These are phyloP conservation scores for Tyria jacobaeae DNA, from an alignment of 2,888 invertebrate species.

Conservation along the genomic window DNA sequence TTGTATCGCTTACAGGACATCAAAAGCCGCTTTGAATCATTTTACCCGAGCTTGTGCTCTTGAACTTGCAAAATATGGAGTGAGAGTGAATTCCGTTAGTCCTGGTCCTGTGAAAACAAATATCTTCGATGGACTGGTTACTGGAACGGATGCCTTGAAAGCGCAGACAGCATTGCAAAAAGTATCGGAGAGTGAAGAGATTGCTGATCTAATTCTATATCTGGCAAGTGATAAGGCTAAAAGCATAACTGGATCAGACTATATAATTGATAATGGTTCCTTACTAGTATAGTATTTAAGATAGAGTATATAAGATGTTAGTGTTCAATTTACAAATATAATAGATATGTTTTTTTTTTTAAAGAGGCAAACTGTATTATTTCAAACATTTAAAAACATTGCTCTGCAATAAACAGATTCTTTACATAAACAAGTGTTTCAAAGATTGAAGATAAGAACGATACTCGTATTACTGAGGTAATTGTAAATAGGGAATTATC, in stretches of 20 bases:
- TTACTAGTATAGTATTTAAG: conserved; percentile 4
- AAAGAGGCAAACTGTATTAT: neutral
- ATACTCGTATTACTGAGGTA: too few species aligned
- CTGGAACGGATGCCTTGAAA: neutral
- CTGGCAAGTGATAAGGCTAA: conserved; percentile 56
- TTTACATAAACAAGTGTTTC: neutral
- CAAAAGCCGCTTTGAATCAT: conserved; percentile 91
- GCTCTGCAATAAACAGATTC: neutral
- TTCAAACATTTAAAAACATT: neutral
- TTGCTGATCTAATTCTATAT: conserved; percentile 55
- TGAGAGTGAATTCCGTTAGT: conserved; percentile 90
- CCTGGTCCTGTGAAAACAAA: conserved; percentile 89
- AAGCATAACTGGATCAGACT: conserved; percentile 51
- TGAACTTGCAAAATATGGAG: conserved; percentile 85
- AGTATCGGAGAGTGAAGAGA: conserved; percentile 61
- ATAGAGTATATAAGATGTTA: too few species aligned
- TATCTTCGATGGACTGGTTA: conserved; percentile 23
- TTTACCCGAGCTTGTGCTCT: conserved; percentile 90
- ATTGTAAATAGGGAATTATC: neutral
- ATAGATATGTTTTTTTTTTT: neutral
- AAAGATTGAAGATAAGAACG: neutral
- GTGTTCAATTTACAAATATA: conserved; percentile 34
- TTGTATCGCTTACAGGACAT: conserved; percentile 85
- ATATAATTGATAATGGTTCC: conserved; percentile 47
- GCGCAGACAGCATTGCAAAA: conserved; percentile 21